A percentile compares a stretch with the other conserved stretches of the same genome.
These are phyloP conservation scores for Xenopus borealis DNA, from an alignment of 2,113 vertebrate genomes.

Conservation along the genomic window DNA sequence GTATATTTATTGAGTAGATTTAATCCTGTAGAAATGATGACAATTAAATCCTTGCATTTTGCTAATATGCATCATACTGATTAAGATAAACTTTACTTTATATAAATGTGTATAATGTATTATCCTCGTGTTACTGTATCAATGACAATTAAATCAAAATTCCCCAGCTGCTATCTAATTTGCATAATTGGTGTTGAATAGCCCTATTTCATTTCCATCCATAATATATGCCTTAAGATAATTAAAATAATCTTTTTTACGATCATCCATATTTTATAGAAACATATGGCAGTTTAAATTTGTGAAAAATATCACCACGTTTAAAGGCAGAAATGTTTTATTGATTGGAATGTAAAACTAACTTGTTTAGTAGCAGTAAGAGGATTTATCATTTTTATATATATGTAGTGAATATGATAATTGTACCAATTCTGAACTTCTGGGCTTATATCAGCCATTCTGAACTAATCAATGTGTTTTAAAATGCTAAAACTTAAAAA, in stretches of 20 bases:
- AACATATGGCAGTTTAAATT: conserved; percentile 36
- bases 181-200: conserved; percentile 21
- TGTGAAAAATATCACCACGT: not conserved
- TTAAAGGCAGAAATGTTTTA: too few relatives aligned
- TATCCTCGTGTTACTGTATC: conserved; percentile 29
- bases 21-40: too few relatives aligned
- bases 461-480: too few relatives aligned
- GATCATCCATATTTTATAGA: conserved; percentile 23
- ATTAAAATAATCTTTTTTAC: conserved; percentile 42
- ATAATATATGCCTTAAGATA: conserved; percentile 25
- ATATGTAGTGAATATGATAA: too few relatives aligned
- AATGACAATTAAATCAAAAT: conserved; percentile 35
- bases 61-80: not conserved
- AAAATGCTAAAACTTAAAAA: too few relatives aligned
- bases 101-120: conserved; percentile 33
- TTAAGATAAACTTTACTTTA: not conserved
- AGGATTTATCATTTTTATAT: too few relatives aligned
- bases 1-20: too few relatives aligned
- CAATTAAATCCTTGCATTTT: too few relatives aligned
- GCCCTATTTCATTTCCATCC: conserved; percentile 22
- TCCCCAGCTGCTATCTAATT: conserved; percentile 38
- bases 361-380: too few relatives aligned
- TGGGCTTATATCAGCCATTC: too few relatives aligned
- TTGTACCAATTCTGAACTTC: too few relatives aligned
- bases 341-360: too few relatives aligned